Base-by-base conservation (phyloP, 2,113 vertebrate genomes). In the Burhinus oedicnemus region DNA sequence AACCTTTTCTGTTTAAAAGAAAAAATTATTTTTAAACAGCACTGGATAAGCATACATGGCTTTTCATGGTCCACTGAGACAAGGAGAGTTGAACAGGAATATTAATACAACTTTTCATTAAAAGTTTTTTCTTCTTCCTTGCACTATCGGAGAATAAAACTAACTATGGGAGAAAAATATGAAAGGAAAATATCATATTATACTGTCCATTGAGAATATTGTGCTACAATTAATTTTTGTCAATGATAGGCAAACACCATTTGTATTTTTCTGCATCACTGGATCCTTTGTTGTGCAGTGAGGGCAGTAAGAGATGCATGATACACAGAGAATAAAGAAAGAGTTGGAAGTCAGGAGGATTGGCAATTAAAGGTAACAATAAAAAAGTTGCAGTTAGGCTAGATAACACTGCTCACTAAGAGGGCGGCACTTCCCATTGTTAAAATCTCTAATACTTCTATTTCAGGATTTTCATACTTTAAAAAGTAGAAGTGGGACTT, bases 1-100 rank as follows among this genome's bases (percentile, higher is more conserved):
- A 92, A 89, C 79, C 45, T 97, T 95, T 94, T 60, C 21, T 76
- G 15, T 83, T 90, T 89, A 32, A 78, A 87, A 82, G 20, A 90
- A 84, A 91, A 64, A 4, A 5, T 32, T 34, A 51, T 60, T 93
- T 91, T 88, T 83, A 84, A 82, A 52, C 40, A 54, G 7, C 38
- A 57, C 22, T 45, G 32, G 26, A 36, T 64, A 90, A 84, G 10
- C 72, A 75, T 51, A 42, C 8, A 34, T 52, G 34, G 17, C 25
- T 55, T 87, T 88, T 83, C 23, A 77, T 32, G 34, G 77, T 94
- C 75, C 49, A 52, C 9, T 19, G 76, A 90, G 42, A 66, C 4
- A 47, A 76, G 30, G 36, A 83, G 9, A 34, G 29, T 47, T 55
- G 15, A 84, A 69, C 5, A 68, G 45, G 22, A 85, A 61, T 65